Evolutionary conservation across 2,888 invertebrate species (phyloP), one percentile per base, ranked within the genome.

Genomic region (Idaea straminata): DNA sequence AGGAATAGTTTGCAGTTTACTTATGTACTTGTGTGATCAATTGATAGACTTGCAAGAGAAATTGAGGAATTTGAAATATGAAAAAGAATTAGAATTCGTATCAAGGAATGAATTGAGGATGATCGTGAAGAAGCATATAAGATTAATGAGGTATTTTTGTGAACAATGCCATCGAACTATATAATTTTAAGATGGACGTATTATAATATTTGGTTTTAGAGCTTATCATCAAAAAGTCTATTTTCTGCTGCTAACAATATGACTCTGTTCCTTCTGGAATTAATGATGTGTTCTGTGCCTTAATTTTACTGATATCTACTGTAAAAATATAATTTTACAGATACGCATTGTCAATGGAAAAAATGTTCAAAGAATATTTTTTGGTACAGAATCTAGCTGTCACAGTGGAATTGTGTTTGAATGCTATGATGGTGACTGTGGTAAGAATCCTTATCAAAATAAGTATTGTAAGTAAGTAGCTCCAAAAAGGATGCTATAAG

Each of bases 11-110:
- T 88, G 89, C 69, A 86, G 89, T 58, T 70, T 90, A 35, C 74
- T 87, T 1, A 84, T 91, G 80, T 91, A 91, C 66, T 65, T 91
- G 57, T 87, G 89, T 63, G 89, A 91, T 61, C 91, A 91, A 66
- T 66, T 91, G n/a, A 68, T 79, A 3, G 79, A 83, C 16, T 65
- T 91, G 58, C 89, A 90, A 65, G 58, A 67, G 0, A 75, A 77
- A 35, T 72, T 91, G 16, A 80, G 73, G 58, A 63, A 61, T 16
- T 74, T 91, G 63, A 69, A 79, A 6, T 85, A 82, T 75, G 68
- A 72, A 4, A 64, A 75, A 35, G 77, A 72, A 4, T 77, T 69
- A 35, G 86, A 85, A 6, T 60, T 16, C 0, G 57, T 64, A 6
- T 74, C 79, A 61, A 83, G 83, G 64, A 66, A 68, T 1, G 81